Conservation (phyloP, 2,888 invertebrate genomes). For the Phyllotreta cruciferae region DNA sequence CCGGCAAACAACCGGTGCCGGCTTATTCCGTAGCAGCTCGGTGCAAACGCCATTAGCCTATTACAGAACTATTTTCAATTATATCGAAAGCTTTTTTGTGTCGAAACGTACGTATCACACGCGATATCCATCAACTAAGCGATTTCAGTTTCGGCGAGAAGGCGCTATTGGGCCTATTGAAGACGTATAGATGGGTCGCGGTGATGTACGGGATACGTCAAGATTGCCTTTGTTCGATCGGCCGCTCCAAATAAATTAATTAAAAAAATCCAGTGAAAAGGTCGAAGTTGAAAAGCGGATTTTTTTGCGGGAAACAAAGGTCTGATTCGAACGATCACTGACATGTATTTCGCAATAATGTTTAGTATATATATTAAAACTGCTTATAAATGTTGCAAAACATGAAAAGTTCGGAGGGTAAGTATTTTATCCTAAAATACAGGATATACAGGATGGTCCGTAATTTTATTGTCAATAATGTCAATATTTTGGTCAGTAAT, state of each 20-base stretch:
- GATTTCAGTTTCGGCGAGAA: conserved; percentile 19
- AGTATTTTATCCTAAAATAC: too few relatives aligned
- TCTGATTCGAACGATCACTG: neutral
- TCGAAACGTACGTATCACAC: conserved; percentile 34
- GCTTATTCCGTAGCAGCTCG: neutral
- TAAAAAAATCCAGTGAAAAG: conserved; percentile 15
- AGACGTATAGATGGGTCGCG: conserved; percentile 16
- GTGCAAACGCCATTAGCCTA: conserved; percentile 11
- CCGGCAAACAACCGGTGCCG: too few relatives aligned
- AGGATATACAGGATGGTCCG: too few relatives aligned
- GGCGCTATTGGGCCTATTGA: conserved; percentile 12
- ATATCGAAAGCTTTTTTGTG: conserved; percentile 39
- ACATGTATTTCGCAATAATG: conserved; percentile 3
- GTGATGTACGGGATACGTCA: conserved; percentile 16
- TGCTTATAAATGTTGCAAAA: too few relatives aligned
- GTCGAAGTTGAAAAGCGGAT: neutral
- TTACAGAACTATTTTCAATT: conserved; percentile 34
- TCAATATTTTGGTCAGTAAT: too few relatives aligned
- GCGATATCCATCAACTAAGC: conserved; percentile 30
- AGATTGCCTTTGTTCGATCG: conserved; percentile 19
- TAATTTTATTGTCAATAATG: too few relatives aligned
- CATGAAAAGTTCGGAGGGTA: too few relatives aligned
- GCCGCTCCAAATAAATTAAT: conserved; percentile 10
- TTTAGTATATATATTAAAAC: neutral
- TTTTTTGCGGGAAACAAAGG: neutral